Evolutionary conservation across 2,113 vertebrate species (phyloP).

Genomic region (Scartelaos histophorus): DNA sequence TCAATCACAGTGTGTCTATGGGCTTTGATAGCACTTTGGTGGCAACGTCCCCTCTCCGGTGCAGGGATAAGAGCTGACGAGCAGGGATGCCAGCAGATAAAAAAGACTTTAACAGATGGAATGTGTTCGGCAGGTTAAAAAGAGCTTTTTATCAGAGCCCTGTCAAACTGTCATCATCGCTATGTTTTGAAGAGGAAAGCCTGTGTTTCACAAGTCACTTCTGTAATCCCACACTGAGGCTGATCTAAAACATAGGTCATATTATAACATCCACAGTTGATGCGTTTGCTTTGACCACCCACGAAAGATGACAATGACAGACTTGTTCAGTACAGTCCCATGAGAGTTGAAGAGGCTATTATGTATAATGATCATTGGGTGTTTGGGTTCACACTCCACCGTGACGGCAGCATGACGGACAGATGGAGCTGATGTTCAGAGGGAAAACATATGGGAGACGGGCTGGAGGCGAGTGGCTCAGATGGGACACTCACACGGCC

Average conservation of each 20-base stretch:
- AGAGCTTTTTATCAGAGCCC: slow-evolving; percentile 54
- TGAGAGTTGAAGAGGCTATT: slow-evolving; percentile 56
- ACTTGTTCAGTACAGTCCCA: slow-evolving; percentile 55
- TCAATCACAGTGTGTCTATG: slow-evolving; percentile 54
- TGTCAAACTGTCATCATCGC: slow-evolving; percentile 61
- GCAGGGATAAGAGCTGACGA: slow-evolving; percentile 57
- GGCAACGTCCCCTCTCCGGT: slow-evolving; percentile 59
- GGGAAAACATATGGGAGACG: slow-evolving; percentile 61
- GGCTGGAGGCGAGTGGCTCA: slow-evolving; percentile 48
- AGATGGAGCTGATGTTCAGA: slow-evolving; percentile 61
- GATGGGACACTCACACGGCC: slow-evolving; percentile 32
- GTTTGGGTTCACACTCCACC: slow-evolving; percentile 45
- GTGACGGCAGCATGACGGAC: slow-evolving; percentile 49
- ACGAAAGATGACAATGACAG: slow-evolving; percentile 39
- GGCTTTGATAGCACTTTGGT: slow-evolving; percentile 69
- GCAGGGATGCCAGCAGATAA: slow-evolving; percentile 68
- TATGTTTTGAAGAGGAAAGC: slow-evolving; percentile 23
- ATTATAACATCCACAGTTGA: slow-evolving; percentile 40
- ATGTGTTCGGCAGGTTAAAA: slow-evolving; percentile 65
- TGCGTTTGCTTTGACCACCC: slow-evolving; percentile 35
- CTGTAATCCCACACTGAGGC: slow-evolving; percentile 56
- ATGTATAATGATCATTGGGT: slow-evolving; percentile 58
- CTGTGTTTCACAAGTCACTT: slow-evolving; percentile 17
- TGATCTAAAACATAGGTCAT: slow-evolving; percentile 49
- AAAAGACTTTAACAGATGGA: slow-evolving; percentile 65